These are phyloP conservation scores for Cyaniris semiargus DNA, from an alignment of 2,888 invertebrate genomes.

Conservation along the genomic window DNA sequence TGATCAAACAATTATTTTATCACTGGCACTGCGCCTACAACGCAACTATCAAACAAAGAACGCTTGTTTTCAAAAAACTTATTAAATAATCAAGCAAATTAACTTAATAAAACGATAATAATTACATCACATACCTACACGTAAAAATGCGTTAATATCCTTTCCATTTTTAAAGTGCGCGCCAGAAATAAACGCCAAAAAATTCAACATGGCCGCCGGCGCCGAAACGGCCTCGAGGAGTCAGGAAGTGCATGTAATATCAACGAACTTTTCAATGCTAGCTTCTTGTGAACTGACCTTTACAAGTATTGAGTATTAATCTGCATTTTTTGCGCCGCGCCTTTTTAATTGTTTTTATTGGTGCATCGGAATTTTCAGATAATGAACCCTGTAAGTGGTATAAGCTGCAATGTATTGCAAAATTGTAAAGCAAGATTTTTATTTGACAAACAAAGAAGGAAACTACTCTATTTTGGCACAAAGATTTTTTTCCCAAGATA, in stretches of 20 bases:
- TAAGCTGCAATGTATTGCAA: neutral
- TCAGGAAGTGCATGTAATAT: slow-evolving; percentile 78
- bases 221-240: slow-evolving; percentile 60
- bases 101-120: slow-evolving; percentile 25
- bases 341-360: slow-evolving; percentile 28
- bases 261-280: slow-evolving; percentile 79
- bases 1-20: neutral
- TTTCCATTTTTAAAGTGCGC: slow-evolving; percentile 52
- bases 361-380: slow-evolving; percentile 22
- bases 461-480: neutral
- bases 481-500: neutral
- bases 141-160: slow-evolving; percentile 44
- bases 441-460: neutral
- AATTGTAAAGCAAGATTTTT: slow-evolving; percentile 2
- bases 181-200: slow-evolving; percentile 78
- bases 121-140: slow-evolving; percentile 33
- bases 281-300: slow-evolving; percentile 58
- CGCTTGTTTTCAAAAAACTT: neutral
- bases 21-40: slow-evolving; percentile 7
- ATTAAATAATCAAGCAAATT: neutral
- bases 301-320: slow-evolving; percentile 41
- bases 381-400: neutral
- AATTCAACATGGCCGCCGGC: slow-evolving; percentile 68
- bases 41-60: neutral
- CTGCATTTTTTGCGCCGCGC: slow-evolving; percentile 14